phyloP scores from a whole-genome alignment of 1,140 invertebrate species.

The Zaprionus ornatus region DNA sequence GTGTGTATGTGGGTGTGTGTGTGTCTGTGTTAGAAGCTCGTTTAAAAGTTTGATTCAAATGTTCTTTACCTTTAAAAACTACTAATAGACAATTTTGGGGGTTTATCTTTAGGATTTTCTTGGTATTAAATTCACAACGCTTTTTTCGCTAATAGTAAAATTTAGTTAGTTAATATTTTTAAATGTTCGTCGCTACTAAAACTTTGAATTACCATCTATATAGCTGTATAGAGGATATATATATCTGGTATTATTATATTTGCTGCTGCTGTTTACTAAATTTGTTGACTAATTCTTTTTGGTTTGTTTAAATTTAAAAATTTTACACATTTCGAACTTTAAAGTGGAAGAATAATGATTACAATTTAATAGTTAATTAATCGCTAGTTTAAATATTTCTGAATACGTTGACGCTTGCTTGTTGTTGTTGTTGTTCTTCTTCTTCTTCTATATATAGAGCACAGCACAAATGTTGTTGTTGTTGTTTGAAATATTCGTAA shows the following conservation, averaged over 20 bases:
- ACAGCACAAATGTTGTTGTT: conserved; percentile 70
- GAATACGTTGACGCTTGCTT: conserved; percentile 47
- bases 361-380: conserved; percentile 58
- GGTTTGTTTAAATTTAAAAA: conserved; percentile 62
- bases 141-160: conserved; percentile 62
- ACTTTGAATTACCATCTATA: conserved; percentile 39
- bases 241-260: conserved; percentile 13
- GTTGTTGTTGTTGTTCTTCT: conserved; percentile 12
- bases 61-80: conserved; percentile 56
- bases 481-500: conserved; percentile 48
- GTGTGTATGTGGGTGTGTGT: not conserved
- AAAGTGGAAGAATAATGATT: conserved; percentile 80
- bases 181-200: conserved; percentile 54
- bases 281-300: conserved; percentile 44
- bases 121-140: conserved; percentile 71
- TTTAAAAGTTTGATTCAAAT: conserved; percentile 55
- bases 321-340: conserved; percentile 72
- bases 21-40: conserved; percentile 60
- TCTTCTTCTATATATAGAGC: conserved; percentile 63
- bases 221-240: conserved; percentile 6
- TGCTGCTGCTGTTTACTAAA: conserved; percentile 31
- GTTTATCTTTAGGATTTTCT: conserved; percentile 28
- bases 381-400: conserved; percentile 39
- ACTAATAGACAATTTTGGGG: conserved; percentile 61
- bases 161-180: conserved; percentile 45